A percentile compares a stretch with the other conserved stretches of the same genome.
Conservation (phyloP, 2,797 vertebrate species). For the Phoebastria nigripes region DNA sequence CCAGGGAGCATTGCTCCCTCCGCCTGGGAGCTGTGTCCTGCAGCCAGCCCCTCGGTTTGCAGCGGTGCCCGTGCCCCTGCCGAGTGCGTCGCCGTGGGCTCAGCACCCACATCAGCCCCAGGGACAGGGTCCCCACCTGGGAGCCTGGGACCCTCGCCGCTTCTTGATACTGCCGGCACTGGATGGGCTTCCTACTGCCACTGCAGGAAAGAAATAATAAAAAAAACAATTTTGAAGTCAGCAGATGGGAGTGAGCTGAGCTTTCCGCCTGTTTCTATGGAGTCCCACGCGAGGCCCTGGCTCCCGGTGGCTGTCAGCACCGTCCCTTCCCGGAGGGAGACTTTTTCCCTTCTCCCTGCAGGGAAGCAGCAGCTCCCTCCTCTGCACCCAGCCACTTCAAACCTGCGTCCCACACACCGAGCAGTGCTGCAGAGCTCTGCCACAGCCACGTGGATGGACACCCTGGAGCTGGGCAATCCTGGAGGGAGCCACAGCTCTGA, state of each 20-base stretch:
- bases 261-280: slow-evolving; percentile 6
- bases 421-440: neutral
- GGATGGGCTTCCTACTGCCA: neutral
- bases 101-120: neutral
- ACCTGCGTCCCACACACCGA: accelerated
- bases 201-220: neutral
- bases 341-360: neutral
- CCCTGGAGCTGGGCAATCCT: neutral
- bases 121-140: neutral
- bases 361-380: neutral
- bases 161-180: neutral
- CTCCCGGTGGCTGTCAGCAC: neutral
- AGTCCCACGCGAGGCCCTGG: neutral
- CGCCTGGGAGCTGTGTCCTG: neutral
- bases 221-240: neutral
- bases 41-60: neutral
- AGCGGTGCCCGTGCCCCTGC: neutral
- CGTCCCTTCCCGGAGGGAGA: neutral
- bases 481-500: accelerated
- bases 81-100: accelerated
- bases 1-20: neutral
- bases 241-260: neutral
- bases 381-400: neutral
- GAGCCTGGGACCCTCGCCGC: neutral
- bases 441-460: accelerated